These are phyloP conservation scores for Beaufortia kweichowensis DNA, from an alignment of 2,113 vertebrate genomes.

Conservation along the genomic window DNA sequence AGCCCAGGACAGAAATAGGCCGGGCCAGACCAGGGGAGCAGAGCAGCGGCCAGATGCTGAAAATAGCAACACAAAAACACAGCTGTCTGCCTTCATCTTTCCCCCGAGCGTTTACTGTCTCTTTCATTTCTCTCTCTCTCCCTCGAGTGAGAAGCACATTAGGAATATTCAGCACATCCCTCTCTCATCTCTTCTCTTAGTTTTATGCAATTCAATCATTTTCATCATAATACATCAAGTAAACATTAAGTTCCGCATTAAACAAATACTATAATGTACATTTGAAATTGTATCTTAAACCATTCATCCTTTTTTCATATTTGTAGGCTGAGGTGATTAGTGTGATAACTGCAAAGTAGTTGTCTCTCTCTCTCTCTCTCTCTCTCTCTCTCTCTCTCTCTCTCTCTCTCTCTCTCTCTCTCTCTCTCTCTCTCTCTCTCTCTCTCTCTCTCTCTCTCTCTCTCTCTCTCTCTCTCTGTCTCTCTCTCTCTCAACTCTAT, in stretches of 20 bases:
- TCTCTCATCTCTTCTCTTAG: too few species aligned
- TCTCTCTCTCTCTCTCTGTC: conserved; percentile 32
- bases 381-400: conserved; percentile 50
- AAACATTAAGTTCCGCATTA: too few species aligned
- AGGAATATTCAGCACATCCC: too few species aligned
- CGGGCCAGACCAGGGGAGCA: conserved; percentile 60
- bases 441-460: conserved; percentile 9
- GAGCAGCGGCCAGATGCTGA: conserved; percentile 56
- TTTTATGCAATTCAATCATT: too few species aligned
- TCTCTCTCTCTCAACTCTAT: neutral
- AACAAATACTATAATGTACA: too few species aligned
- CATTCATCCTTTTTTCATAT: too few species aligned
- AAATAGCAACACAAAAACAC: conserved; percentile 62
- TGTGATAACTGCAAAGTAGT: too few species aligned
- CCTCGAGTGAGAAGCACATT: too few species aligned
- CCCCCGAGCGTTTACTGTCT: conserved; percentile 35
- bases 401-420: conserved; percentile 18
- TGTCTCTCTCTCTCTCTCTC: conserved; percentile 30
- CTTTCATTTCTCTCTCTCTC: conserved; percentile 49
- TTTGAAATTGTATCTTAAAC: too few species aligned
- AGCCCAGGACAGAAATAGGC: conserved; percentile 60
- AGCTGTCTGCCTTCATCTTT: conserved; percentile 61
- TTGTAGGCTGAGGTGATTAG: too few species aligned
- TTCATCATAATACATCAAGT: too few species aligned
- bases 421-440: conserved; percentile 23